Conservation (phyloP, 2,888 invertebrate genomes). For the Erannis defoliaria region DNA sequence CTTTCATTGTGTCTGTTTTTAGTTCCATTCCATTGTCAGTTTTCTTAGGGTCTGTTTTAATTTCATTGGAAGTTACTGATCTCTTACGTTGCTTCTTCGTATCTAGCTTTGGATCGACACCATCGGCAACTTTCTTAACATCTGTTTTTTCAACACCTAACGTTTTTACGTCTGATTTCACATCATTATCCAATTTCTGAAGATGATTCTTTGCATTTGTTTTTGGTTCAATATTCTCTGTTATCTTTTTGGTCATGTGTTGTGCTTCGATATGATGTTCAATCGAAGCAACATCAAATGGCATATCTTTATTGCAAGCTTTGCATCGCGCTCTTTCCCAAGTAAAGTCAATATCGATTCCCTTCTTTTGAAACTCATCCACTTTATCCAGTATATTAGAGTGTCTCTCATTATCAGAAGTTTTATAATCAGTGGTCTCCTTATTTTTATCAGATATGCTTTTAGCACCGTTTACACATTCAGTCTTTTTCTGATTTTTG, state of each 20-base stretch:
- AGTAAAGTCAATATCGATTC: constrained; percentile 54
- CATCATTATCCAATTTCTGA: not conserved
- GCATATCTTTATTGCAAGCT: constrained; percentile 2
- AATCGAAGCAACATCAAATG: constrained; percentile 3
- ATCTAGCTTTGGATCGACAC: not conserved
- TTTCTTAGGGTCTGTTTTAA: not conserved
- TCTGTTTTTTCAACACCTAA: not conserved
- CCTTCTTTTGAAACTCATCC: constrained; percentile 50
- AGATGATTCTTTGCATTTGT: not conserved
- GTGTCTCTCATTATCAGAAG: not conserved
- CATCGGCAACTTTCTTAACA: not conserved
- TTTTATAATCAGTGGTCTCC: not conserved
- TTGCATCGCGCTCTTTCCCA: constrained; percentile 40
- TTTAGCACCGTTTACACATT: not conserved
- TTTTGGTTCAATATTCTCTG: not conserved
- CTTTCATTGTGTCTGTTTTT: not conserved
- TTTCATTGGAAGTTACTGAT: not conserved
- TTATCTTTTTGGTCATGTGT: not conserved
- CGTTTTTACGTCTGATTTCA: not conserved
- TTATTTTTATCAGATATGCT: not conserved
- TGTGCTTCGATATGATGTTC: constrained; percentile 11
- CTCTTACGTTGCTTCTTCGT: not conserved
- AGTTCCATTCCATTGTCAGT: not conserved
- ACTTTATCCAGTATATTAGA: constrained; percentile 32
- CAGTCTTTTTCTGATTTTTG: not conserved